Evolutionary conservation across 2,797 vertebrate genomes (phyloP).

Genomic region (Sylvia borin): DNA sequence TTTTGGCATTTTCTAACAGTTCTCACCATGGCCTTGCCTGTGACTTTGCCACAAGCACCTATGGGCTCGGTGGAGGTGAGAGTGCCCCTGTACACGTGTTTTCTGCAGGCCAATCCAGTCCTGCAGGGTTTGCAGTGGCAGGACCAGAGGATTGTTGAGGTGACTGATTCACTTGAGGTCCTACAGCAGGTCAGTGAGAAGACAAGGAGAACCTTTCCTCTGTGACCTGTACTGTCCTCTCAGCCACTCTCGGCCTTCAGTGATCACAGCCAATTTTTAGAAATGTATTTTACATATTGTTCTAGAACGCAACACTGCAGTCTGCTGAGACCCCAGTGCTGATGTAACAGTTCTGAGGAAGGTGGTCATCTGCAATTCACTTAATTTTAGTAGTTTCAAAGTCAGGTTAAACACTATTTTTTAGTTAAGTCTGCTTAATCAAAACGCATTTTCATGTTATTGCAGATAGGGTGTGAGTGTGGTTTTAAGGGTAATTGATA

Average conservation of each 20-base stretch:
- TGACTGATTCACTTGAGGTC: background rate
- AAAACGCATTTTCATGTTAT: background rate
- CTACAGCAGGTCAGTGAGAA: background rate
- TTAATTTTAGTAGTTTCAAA: background rate
- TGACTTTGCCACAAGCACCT: background rate
- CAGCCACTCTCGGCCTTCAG: background rate
- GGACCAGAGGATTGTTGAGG: background rate
- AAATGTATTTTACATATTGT: background rate
- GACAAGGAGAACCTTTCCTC: background rate
- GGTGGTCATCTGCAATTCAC: background rate
- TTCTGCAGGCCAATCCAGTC: background rate
- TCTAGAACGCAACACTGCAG: background rate
- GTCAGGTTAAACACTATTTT: background rate
- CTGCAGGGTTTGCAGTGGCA: background rate
- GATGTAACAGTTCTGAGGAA: background rate
- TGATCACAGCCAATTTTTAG: background rate
- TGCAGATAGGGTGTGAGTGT: background rate
- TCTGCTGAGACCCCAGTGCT: background rate
- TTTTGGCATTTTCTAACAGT: background rate
- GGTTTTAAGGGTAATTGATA: background rate
- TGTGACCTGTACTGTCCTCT: background rate
- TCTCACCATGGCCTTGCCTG: background rate
- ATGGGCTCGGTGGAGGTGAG: background rate
- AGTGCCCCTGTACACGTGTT: accelerated
- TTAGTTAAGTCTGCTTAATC: background rate